Percentiles rank a stretch among this genome's conserved stretches.
phyloP scores from a whole-genome alignment of 1,140 invertebrate species.

The Scaptomyza pallida region DNA sequence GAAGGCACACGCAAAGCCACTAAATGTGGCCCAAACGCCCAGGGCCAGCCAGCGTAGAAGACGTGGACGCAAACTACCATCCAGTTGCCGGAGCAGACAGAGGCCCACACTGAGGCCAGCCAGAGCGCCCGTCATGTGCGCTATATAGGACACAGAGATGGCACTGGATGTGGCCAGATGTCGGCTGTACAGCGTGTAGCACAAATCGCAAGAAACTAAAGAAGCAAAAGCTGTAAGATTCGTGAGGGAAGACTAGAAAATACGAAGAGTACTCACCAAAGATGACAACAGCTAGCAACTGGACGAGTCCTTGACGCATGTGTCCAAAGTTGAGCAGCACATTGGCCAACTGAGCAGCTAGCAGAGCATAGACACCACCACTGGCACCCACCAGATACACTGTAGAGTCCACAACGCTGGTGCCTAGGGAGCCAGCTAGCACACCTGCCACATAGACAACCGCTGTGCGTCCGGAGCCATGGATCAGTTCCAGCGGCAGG shows the following conservation, averaged over 20 bases:
- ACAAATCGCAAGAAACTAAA: slow-evolving; percentile 95
- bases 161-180: slow-evolving; percentile 87
- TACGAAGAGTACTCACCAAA: slow-evolving; percentile 89
- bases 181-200: slow-evolving; percentile 95
- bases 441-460: slow-evolving; percentile 97
- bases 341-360: slow-evolving; percentile 97
- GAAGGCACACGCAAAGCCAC: slow-evolving; percentile 95
- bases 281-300: slow-evolving; percentile 94
- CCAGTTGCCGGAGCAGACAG: slow-evolving; percentile 97
- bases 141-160: slow-evolving; percentile 97
- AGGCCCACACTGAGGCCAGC: slow-evolving; percentile 95
- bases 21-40: slow-evolving; percentile 95
- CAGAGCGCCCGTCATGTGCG: slow-evolving; percentile 95
- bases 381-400: slow-evolving; percentile 97
- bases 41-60: slow-evolving; percentile 97
- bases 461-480: slow-evolving; percentile 93
- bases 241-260: background rate
- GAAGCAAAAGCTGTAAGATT: slow-evolving; percentile 17
- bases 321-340: slow-evolving; percentile 97
- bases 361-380: slow-evolving; percentile 95
- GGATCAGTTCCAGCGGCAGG: slow-evolving; percentile 97
- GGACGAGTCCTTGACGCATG: slow-evolving; percentile 96
- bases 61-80: slow-evolving; percentile 95
- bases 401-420: slow-evolving; percentile 96
- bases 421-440: slow-evolving; percentile 94